Conservation (phyloP, 1,140 invertebrate species). For the Philaenus spumarius region DNA sequence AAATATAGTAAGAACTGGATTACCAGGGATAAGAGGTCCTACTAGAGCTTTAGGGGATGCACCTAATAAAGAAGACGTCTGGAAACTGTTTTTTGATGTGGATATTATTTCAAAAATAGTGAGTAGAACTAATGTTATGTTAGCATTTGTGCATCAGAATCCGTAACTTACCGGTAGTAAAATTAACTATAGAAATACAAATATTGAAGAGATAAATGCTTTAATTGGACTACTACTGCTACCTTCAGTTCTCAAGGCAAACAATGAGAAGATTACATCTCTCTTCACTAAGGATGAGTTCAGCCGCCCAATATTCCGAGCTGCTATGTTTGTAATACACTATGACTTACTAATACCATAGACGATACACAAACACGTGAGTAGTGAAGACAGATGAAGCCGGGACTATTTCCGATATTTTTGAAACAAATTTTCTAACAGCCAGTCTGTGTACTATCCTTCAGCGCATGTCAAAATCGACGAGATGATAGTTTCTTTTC, state of each 20-base stretch:
- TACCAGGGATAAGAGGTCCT: neutral
- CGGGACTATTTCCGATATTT: conserved; percentile 8
- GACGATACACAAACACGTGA: neutral
- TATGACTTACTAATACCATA: neutral
- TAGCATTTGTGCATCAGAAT: neutral
- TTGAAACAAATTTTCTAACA: neutral
- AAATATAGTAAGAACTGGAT: neutral
- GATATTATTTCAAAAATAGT: conserved; percentile 11
- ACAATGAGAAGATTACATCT: conserved; percentile 2
- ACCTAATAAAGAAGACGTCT: conserved; percentile 7
- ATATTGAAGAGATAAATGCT: conserved; percentile 8
- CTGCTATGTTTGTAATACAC: conserved; percentile 3
- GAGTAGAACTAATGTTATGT: neutral
- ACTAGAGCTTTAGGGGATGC: conserved; percentile 4
- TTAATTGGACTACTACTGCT: conserved; percentile 6
- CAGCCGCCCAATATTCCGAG: conserved; percentile 2
- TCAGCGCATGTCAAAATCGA: conserved; percentile 21
- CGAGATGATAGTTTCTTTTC: conserved; percentile 39
- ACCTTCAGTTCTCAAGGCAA: conserved; percentile 2
- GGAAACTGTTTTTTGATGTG: conserved; percentile 11
- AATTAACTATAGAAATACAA: conserved; percentile 11
- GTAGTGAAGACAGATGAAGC: neutral
- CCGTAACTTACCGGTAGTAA: neutral
- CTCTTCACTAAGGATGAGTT: neutral
- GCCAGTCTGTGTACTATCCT: neutral